phyloP scores from a whole-genome alignment of 2,113 vertebrate species.

The Rissa tridactyla region DNA sequence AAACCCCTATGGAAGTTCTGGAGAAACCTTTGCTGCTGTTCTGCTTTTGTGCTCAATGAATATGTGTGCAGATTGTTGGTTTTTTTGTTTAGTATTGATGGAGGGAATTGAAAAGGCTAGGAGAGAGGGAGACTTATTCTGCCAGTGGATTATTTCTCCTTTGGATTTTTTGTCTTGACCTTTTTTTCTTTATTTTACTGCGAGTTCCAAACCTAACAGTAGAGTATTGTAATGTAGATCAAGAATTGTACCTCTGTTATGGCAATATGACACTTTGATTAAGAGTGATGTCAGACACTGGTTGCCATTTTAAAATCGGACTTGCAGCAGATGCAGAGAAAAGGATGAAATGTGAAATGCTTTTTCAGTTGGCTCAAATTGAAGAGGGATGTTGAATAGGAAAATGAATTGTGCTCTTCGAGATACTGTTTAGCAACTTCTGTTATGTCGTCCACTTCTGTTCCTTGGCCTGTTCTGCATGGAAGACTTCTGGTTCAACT shows the following conservation, averaged over 20 bases:
- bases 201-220: neutral
- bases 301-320: conserved; percentile 22
- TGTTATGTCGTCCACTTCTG: neutral
- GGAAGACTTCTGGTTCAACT: neutral
- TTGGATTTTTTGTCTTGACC: neutral
- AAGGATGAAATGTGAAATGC: neutral
- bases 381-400: neutral
- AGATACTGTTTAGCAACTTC: neutral
- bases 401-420: conserved; percentile 7
- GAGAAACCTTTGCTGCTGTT: neutral
- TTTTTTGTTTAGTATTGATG: neutral
- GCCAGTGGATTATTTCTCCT: neutral
- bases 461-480: neutral
- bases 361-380: neutral
- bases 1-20: neutral
- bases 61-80: fast-evolving
- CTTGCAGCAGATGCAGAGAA: neutral
- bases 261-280: conserved; percentile 24
- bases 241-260: neutral
- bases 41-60: neutral
- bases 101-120: neutral
- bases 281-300: conserved; percentile 14
- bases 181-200: conserved; percentile 24
- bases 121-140: neutral
- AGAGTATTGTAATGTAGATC: neutral